Conservation (phyloP, 2,113 vertebrate species). For the Albula goreensis region DNA sequence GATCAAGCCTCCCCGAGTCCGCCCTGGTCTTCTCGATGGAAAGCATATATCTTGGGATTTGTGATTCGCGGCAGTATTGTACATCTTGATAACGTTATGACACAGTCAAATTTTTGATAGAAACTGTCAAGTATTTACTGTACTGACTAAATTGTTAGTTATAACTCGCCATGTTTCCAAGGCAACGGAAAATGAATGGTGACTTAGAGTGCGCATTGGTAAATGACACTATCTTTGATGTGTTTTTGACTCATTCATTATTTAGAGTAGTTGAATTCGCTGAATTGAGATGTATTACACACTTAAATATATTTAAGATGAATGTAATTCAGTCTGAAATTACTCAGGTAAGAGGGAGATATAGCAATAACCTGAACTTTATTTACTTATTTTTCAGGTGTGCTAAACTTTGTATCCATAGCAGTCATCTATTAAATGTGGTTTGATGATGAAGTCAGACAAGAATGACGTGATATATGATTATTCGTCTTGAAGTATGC, state of each 20-base stretch:
- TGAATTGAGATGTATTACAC: neutral
- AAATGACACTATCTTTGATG: neutral
- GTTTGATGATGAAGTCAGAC: no score
- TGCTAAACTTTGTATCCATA: no score
- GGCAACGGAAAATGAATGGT: neutral
- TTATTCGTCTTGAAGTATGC: no score
- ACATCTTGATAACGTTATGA: neutral
- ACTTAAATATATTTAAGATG: neutral
- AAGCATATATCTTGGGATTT: neutral
- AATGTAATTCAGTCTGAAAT: neutral
- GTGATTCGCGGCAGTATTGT: neutral
- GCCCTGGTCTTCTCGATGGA: neutral
- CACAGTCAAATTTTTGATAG: neutral
- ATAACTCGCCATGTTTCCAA: neutral
- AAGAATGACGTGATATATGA: no score
- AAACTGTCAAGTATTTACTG: neutral
- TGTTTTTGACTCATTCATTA: neutral
- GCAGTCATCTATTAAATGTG: no score
- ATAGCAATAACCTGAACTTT: no score
- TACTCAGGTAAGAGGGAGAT: no score
- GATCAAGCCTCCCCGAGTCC: no score
- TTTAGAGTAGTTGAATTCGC: neutral
- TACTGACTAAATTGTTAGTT: neutral
- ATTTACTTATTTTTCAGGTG: no score
- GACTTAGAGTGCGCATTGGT: neutral